phyloP scores from a whole-genome alignment of 2,888 invertebrate genomes.

The Hirtodrosophila histrioides region DNA sequence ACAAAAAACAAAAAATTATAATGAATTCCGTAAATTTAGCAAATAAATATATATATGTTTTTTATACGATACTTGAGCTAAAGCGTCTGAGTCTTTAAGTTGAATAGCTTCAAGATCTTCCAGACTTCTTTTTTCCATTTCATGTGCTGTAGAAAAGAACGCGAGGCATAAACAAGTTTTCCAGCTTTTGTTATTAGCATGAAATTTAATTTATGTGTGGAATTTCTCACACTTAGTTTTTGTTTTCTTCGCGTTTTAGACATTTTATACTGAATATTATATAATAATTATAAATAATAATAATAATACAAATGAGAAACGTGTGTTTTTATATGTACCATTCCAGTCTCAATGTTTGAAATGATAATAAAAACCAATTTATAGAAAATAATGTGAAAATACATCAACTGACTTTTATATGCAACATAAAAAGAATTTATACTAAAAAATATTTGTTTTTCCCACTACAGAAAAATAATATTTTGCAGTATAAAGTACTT shows the following conservation, averaged over 20 bases:
- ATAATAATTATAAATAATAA: slow-evolving; percentile 60
- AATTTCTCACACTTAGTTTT: slow-evolving; percentile 42
- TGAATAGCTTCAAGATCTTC: slow-evolving; percentile 42
- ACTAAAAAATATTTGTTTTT: too few relatives aligned
- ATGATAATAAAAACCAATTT: slow-evolving; percentile 35
- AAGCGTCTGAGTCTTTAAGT: slow-evolving; percentile 36
- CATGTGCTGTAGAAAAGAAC: slow-evolving; percentile 26
- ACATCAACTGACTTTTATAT: slow-evolving; percentile 14
- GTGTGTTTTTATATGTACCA: slow-evolving; percentile 63
- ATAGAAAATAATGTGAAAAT: slow-evolving; percentile 34
- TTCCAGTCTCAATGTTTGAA: slow-evolving; percentile 72
- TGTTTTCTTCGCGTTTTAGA: slow-evolving; percentile 39
- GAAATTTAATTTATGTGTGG: slow-evolving; percentile 51
- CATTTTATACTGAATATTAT: slow-evolving; percentile 70
- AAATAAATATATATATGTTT: slow-evolving; percentile 54
- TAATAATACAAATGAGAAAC: slow-evolving; percentile 49
- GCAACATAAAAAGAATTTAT: background rate
- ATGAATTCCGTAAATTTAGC: slow-evolving; percentile 70
- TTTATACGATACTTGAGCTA: slow-evolving; percentile 37
- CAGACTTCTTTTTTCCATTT: slow-evolving; percentile 20
- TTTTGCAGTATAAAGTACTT: too few relatives aligned
- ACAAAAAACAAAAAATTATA: slow-evolving; percentile 29
- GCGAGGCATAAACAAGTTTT: slow-evolving; percentile 34
- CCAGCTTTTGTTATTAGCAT: slow-evolving; percentile 57
- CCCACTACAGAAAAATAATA: too few relatives aligned